Evolutionary conservation across 1,140 invertebrate species (phyloP), one percentile per base, ranked within the genome.

Genomic region (Aphelinus certus): DNA sequence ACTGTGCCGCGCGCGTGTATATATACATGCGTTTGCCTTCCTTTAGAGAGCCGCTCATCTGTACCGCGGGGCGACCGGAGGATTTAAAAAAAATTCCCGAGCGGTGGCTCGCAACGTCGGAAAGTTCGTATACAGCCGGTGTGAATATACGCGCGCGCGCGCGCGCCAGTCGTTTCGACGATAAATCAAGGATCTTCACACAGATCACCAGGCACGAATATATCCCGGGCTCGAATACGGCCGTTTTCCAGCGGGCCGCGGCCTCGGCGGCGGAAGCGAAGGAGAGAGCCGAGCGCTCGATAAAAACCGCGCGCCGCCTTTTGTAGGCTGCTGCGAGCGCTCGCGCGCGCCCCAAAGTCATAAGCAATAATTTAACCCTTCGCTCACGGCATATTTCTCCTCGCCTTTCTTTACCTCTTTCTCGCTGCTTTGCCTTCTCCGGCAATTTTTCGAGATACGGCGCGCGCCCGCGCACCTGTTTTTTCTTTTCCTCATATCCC

Each of bases 141-240:
- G 26, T 26, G 26, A 26, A 26, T 26, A 26, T 26, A 26, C 26
- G 26, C 26, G 26, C 26, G 26, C 26, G 26, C 26, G 9, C 47
- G 26, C 26, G 26, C 26, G 9, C 47, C 53, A 48, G 66, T 47
- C n/a, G 51, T 58, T 61, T 49, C 57, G 51, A 43, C 9, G 56
- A 42, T 70, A 70, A 70, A 70, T 70, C 67, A 70, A 61, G 67
- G 61, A 61, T 70, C 57, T 61, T 70, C 57, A 49, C 53, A 70
- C 67, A 57, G 61, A 70, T 70, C 67, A 49, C 56, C 57, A 45
- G 48, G 7, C 67, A 70, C 67, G 56, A 70, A 70, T 70, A 51
- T 61, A 47, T 26, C 26, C 26, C 26, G 26, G 26, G 26, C 26
- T 26, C 26, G 26, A 26, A 26, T 49, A 58, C 42, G 2, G 43